These are phyloP conservation scores for Ochropleura plecta DNA, from an alignment of 2,888 invertebrate species.

Conservation along the genomic window DNA sequence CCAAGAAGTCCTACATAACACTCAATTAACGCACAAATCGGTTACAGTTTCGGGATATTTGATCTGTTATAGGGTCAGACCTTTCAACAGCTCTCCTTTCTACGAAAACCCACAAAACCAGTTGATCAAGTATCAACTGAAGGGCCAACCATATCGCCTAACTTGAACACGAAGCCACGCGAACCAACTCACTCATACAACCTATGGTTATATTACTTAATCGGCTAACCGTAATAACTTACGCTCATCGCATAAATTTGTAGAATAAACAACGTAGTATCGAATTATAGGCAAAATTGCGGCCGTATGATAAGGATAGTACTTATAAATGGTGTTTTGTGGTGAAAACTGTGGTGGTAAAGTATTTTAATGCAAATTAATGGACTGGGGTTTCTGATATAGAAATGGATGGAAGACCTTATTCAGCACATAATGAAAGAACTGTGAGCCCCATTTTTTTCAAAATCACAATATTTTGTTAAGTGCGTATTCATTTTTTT, in stretches of 20 bases:
- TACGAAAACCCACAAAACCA: background rate
- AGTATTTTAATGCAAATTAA: constrained; percentile 14
- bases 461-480: background rate
- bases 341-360: constrained; percentile 5
- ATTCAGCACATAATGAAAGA: background rate
- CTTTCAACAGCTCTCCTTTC: background rate
- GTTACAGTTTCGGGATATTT: background rate
- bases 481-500: background rate
- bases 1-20: background rate
- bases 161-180: constrained; percentile 42
- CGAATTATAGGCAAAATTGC: constrained; percentile 55
- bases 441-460: background rate
- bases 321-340: constrained; percentile 35
- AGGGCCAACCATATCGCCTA: constrained; percentile 52
- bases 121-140: constrained; percentile 14
- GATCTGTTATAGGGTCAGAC: background rate
- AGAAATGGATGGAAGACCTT: background rate
- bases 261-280: constrained; percentile 61
- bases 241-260: constrained; percentile 58
- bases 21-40: background rate
- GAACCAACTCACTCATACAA: constrained; percentile 29
- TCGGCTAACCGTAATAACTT: constrained; percentile 66
- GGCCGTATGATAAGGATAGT: constrained; percentile 47
- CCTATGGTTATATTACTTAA: constrained; percentile 65
- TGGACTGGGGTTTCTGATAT: background rate